These are phyloP conservation scores for Glandiceps talaboti DNA, from an alignment of 53 echinoderm and acorn worm species.

Conservation along the genomic window DNA sequence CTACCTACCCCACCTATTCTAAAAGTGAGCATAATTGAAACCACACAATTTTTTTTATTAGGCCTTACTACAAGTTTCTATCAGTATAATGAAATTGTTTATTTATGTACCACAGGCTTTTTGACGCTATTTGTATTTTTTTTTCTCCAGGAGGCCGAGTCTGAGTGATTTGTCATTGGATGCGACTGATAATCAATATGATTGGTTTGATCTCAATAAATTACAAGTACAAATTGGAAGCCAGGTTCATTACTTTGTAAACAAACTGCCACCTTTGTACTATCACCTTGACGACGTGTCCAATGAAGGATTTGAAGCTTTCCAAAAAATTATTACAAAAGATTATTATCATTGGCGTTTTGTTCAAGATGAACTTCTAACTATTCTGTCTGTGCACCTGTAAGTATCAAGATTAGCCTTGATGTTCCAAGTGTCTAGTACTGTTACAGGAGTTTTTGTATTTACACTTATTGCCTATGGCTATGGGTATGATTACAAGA, in stretches of 20 bases:
- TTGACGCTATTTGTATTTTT: neutral
- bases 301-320: constrained; percentile 15
- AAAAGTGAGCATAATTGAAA: no score
- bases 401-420: no score
- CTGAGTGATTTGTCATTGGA: neutral
- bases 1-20: no score
- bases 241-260: constrained; percentile 4
- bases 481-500: no score
- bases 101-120: no score
- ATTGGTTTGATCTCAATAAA: constrained; percentile 23
- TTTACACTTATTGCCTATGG: no score
- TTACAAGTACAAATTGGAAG: constrained; percentile 1
- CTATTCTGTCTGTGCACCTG: no score
- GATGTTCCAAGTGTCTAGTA: neutral
- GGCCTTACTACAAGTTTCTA: no score
- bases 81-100: no score
- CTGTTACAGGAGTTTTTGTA: neutral
- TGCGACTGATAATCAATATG: neutral
- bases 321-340: constrained; percentile 7
- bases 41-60: no score
- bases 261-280: constrained; percentile 10
- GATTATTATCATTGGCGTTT: neutral
- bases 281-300: constrained; percentile 31
- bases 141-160: constrained; percentile 2
- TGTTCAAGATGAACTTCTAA: constrained; percentile 9